Base-by-base conservation (phyloP, 2,113 vertebrate genomes). In the Channa maculata region DNA sequence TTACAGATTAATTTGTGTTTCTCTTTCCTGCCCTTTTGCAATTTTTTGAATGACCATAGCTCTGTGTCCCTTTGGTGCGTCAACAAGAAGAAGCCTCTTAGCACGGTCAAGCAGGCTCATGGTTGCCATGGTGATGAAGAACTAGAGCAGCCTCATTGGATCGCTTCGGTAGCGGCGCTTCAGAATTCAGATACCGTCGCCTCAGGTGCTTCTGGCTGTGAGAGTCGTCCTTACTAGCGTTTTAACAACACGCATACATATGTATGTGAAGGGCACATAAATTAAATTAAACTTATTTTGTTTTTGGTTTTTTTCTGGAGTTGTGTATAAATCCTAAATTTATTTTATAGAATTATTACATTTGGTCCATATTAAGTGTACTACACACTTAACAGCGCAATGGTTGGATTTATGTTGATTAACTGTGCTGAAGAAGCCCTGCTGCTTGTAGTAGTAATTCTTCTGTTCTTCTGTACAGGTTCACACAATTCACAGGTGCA, bases 41-140 rank as follows among this genome's bases (percentile, higher is more conserved):
- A 24, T 8, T 2, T 37, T 79, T 45, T 13, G 0, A 3, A 49
- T 11, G 0, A 57, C 6, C 74, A 2, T 88, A 98, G 98, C 53
- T 97, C 96, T 0, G 60, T 99, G 59, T 96, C 94, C 36, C 71
- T 99, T 57, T 99, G 98, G 98, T 95, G 95, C 0, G 96, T 99
- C 75, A 95, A 95, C 5, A 98, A 96, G 93, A 99, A 98, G 92
- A 97, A 96, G 86, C 98, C 98, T 0, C 91, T 98, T 33, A 89
- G 88, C 0, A 92, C 94, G 5, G 95, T 95, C 64, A 96, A 92
- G 78, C 88, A 92, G 77, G 96, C 96, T 0, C 97, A 99, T 0
- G 95, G 97, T 90, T 90, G 86, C 60, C 92, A 90, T 38, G 96
- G 96, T 0, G 88, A 93, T 1, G 54, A 55, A 0, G 95, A 93